These are phyloP conservation scores for Thaumatotibia leucotreta DNA, from an alignment of 1,140 invertebrate species.

Conservation along the genomic window DNA sequence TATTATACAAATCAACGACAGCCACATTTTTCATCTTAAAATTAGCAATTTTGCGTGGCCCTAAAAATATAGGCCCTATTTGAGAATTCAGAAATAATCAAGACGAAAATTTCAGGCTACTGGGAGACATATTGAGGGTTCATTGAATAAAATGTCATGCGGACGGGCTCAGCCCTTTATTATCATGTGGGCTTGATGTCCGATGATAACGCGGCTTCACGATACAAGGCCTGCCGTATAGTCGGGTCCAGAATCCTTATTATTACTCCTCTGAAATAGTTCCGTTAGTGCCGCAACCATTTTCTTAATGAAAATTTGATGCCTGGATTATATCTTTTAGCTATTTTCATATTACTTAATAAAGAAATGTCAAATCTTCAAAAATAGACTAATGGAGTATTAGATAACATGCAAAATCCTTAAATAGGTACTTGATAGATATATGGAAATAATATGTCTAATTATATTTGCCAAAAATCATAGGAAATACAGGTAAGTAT, in stretches of 20 bases:
- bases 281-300: background rate
- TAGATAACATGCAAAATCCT: too few relatives aligned
- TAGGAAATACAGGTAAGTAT: too few relatives aligned
- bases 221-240: background rate
- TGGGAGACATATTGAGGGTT: conserved; percentile 34
- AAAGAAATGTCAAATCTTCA: background rate
- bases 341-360: too few relatives aligned
- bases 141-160: conserved; percentile 44
- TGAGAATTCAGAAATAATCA: background rate
- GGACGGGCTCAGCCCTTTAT: conserved; percentile 29
- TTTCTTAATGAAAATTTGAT: background rate
- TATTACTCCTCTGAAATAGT: background rate
- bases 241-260: background rate
- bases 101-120: background rate
- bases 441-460: too few relatives aligned
- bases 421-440: too few relatives aligned
- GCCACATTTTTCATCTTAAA: too few relatives aligned
- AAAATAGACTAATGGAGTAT: too few relatives aligned
- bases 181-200: conserved; percentile 35
- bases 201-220: conserved; percentile 23
- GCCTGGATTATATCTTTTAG: background rate
- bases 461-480: too few relatives aligned
- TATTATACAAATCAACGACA: too few relatives aligned
- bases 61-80: too few relatives aligned
- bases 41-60: too few relatives aligned